Percentiles rank a stretch among this genome's conserved stretches.
phyloP scores from a whole-genome alignment of 2,113 vertebrate genomes.

The Hylia prasina region DNA sequence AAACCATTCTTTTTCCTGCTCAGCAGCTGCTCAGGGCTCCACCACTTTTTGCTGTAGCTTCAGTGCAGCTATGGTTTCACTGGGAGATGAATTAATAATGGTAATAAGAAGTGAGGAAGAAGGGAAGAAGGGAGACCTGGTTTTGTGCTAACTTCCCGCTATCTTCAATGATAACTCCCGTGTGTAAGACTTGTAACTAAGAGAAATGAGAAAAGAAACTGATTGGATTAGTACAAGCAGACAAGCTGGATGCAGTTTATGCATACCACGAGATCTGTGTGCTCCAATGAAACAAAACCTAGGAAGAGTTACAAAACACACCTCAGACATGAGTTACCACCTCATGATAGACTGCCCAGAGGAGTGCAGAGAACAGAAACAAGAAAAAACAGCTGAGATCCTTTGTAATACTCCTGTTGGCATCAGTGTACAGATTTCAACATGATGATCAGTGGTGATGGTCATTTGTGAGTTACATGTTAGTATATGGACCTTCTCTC shows the following conservation, averaged over 20 bases:
- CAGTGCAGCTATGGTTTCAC: rapidly evolving
- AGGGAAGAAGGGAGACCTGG: not conserved
- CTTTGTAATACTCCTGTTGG: not conserved
- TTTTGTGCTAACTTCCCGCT: not conserved
- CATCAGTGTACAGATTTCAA: not conserved
- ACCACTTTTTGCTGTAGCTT: not conserved
- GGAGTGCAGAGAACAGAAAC: not conserved
- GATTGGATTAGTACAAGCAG: not conserved
- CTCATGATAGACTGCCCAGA: not conserved
- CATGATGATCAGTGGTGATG: not conserved
- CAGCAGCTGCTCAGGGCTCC: not conserved
- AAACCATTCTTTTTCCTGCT: not conserved
- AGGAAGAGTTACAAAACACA: not conserved
- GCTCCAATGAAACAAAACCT: not conserved
- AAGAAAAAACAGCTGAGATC: not conserved
- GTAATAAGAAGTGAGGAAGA: not conserved
- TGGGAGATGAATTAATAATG: not conserved
- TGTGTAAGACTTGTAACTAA: not conserved
- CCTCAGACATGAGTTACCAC: not conserved
- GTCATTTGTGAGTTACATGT: not conserved
- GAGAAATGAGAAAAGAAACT: not conserved
- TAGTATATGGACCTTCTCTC: not conserved
- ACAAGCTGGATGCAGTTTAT: not conserved
- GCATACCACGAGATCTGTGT: not conserved
- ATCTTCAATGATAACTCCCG: not conserved